Evolutionary conservation across 2,113 vertebrate genomes (phyloP).

Genomic region (Oophaga pumilio): DNA sequence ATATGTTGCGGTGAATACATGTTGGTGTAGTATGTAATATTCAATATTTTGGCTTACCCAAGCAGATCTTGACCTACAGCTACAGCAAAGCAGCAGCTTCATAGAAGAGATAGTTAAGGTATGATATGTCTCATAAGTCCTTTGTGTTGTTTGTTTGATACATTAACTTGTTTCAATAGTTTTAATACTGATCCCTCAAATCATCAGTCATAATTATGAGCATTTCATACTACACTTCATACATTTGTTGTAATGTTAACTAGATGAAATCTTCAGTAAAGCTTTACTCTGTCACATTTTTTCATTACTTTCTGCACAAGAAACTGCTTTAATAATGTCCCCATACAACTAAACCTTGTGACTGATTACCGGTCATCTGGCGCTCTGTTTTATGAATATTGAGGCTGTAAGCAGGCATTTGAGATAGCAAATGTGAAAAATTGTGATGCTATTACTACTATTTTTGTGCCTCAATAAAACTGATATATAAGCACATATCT

Average conservation of each 20-base stretch:
- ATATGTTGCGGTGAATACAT: too few species aligned
- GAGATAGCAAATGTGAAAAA: too few species aligned
- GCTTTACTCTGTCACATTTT: not conserved
- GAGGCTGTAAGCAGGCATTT: not conserved
- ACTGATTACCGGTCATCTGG: too few species aligned
- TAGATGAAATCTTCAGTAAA: not conserved
- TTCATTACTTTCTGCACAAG: not conserved
- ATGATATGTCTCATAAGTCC: not conserved
- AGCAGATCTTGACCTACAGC: not conserved
- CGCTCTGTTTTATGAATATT: not conserved
- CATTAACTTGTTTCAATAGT: not conserved
- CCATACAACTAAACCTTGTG: not conserved
- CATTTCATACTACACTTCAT: not conserved
- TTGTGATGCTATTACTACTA: too few species aligned
- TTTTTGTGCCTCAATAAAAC: not conserved
- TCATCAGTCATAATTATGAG: not conserved
- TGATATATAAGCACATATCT: not conserved
- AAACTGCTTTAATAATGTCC: not conserved
- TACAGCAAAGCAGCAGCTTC: not conserved
- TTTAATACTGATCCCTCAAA: not conserved
- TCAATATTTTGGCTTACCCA: not conserved
- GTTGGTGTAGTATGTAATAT: not conserved
- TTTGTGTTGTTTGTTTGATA: not conserved
- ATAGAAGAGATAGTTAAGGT: not conserved
- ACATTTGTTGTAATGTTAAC: not conserved